phyloP scores from a whole-genome alignment of 1,140 invertebrate genomes.

The Brachystomella parvula region DNA sequence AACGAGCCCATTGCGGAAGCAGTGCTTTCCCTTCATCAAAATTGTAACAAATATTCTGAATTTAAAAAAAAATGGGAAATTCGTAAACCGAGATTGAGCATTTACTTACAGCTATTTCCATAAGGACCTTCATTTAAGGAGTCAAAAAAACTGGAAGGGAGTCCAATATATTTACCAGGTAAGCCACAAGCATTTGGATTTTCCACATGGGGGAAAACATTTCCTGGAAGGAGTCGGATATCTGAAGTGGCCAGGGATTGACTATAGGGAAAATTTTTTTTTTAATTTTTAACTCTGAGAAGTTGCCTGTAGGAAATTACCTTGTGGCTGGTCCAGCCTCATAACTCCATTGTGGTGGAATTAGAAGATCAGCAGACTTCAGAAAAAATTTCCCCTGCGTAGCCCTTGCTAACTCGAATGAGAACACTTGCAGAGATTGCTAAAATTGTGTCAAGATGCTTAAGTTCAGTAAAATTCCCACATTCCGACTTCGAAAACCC shows the following conservation, averaged over 20 bases:
- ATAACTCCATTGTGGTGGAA: constrained; percentile 18
- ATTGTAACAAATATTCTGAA: background rate
- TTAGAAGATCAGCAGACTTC: constrained; percentile 21
- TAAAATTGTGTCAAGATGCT: background rate
- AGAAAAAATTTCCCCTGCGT: constrained; percentile 22
- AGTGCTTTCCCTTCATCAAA: constrained; percentile 22
- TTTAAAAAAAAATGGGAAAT: background rate
- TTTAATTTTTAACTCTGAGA: background rate
- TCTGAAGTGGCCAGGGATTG: constrained; percentile 20
- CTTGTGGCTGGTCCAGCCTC: background rate
- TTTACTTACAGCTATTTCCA: constrained; percentile 22
- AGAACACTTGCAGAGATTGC: constrained; percentile 5
- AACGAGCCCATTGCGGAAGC: constrained; percentile 25
- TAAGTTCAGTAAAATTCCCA: background rate
- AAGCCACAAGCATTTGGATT: constrained; percentile 27
- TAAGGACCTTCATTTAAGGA: constrained; percentile 6
- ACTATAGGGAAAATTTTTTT: constrained; percentile 8
- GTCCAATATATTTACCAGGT: constrained; percentile 24
- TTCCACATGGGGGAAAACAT: constrained; percentile 14
- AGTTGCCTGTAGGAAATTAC: constrained; percentile 1
- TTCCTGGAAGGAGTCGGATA: constrained; percentile 17
- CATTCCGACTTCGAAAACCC: background rate
- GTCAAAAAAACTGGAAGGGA: constrained; percentile 27
- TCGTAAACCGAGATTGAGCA: background rate
- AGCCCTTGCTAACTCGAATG: constrained; percentile 13